Percentiles rank a stretch among this genome's conserved stretches.
These are phyloP conservation scores for Fringilla coelebs DNA, from an alignment of 2,797 vertebrate species.

Conservation along the genomic window DNA sequence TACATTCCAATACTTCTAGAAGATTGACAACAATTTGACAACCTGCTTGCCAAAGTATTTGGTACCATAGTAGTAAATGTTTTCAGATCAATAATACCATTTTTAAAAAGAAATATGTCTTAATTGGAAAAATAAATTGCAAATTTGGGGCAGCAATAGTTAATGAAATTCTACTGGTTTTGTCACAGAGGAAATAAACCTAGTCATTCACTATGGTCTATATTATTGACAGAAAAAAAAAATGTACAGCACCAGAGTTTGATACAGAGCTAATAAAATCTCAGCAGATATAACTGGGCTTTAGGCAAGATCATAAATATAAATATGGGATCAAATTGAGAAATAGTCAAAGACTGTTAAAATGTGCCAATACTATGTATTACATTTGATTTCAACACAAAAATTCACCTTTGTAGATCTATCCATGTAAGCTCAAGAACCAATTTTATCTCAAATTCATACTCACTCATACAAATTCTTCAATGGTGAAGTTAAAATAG, in stretches of 20 bases:
- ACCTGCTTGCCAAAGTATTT: neutral
- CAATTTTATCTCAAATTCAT: neutral
- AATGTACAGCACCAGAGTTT: neutral
- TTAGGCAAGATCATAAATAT: neutral
- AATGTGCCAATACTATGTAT: neutral
- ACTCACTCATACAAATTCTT: conserved; percentile 84
- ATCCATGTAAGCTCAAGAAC: neutral
- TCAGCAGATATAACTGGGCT: neutral
- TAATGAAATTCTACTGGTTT: neutral
- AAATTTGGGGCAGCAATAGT: neutral
- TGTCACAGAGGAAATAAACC: neutral
- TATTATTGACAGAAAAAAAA: neutral
- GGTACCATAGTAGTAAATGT: neutral
- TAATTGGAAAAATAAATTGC: neutral
- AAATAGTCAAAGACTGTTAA: neutral
- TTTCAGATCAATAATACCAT: neutral
- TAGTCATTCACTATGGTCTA: neutral
- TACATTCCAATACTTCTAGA: neutral
- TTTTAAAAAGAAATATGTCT: neutral
- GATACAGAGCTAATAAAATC: neutral
- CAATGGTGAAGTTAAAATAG: conserved; percentile 85
- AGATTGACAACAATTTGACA: too few relatives aligned
- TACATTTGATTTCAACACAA: neutral
- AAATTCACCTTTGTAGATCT: neutral
- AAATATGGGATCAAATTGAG: neutral